Evolutionary conservation across 2,888 invertebrate genomes (phyloP).

Genomic region (Trimorus sp.): DNA sequence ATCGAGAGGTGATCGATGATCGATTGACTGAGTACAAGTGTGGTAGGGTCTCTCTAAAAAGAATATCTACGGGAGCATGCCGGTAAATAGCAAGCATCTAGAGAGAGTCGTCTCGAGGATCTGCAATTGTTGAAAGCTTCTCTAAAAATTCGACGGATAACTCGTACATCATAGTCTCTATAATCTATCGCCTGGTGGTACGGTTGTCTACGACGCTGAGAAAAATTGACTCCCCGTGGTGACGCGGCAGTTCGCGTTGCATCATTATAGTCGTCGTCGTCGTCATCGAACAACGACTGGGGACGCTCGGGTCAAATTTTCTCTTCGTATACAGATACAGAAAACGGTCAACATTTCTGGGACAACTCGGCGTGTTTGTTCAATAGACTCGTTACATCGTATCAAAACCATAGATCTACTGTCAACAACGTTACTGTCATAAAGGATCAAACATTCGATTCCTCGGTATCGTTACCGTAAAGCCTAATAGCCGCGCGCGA

Average conservation of each 20-base stretch:
- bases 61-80: conserved; percentile 80
- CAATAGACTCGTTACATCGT: conserved; percentile 39
- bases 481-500: conserved; percentile 60
- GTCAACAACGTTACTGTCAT: conserved; percentile 56
- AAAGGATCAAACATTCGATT: conserved; percentile 48
- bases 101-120: conserved; percentile 67
- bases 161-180: conserved; percentile 57
- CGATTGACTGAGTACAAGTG: conserved; percentile 69
- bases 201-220: conserved; percentile 52
- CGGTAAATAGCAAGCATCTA: conserved; percentile 80
- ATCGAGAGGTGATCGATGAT: conserved; percentile 61
- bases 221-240: conserved; percentile 46
- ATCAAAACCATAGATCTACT: conserved; percentile 56
- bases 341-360: conserved; percentile 51
- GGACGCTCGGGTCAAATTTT: conserved; percentile 34
- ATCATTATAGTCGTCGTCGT: neutral
- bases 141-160: conserved; percentile 54
- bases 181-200: conserved; percentile 46
- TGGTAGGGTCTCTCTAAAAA: conserved; percentile 73
- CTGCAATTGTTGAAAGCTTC: conserved; percentile 63
- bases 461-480: conserved; percentile 48
- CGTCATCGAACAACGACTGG: neutral
- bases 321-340: conserved; percentile 46
- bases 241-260: neutral
- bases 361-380: conserved; percentile 49